Base-by-base conservation (phyloP, 1,140 invertebrate genomes). In the Agrilus planipennis region DNA sequence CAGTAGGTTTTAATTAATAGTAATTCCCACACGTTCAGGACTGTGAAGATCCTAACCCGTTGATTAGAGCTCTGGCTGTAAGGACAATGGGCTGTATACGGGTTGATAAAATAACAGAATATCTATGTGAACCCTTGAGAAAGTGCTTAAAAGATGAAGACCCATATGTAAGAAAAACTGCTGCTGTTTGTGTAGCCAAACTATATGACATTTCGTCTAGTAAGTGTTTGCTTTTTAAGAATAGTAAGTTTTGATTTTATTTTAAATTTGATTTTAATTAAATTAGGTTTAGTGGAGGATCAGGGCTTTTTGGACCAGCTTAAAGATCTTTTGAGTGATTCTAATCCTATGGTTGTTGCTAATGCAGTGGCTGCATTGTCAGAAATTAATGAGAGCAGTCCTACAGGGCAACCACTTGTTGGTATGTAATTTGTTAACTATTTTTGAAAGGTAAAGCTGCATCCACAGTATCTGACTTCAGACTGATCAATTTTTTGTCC, bases 321-420 rank as follows among this genome's bases (percentile, higher is more conserved):
- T 10, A 94, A 93, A 62, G 95, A 99, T 67, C 68, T 99, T 22
- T 65, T 99, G 6, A 96, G 91, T 16, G 96, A 99, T 67, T 98
- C 94, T 0, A 99, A 99, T 72, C 96, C 96, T n/a, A 99, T 99
- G 96, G 95, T 98, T 17, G 94, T 99, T 12, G 95, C 96, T 11
- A 99, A 99, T 71, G 95, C 96, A 3, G 96, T 99, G 0, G 96
- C 95, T 20, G 93, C 96, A 3, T 73, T 99, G 2, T 94, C 92
- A 1, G 96, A 99, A 69, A 99, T 99, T 51, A 94, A 98, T 61
- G 95, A 99, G 64, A 84, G 91, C 1, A 94, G 89, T 53, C 82
- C 87, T 4, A 91, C 80, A 48, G 92, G 92, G 7, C 81, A 84
- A 45, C 87, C 91, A 11, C 67, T 97, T 19, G 88, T 99, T 44